Conservation (phyloP, 2,888 invertebrate genomes). For the Alentia gelatinosa region DNA sequence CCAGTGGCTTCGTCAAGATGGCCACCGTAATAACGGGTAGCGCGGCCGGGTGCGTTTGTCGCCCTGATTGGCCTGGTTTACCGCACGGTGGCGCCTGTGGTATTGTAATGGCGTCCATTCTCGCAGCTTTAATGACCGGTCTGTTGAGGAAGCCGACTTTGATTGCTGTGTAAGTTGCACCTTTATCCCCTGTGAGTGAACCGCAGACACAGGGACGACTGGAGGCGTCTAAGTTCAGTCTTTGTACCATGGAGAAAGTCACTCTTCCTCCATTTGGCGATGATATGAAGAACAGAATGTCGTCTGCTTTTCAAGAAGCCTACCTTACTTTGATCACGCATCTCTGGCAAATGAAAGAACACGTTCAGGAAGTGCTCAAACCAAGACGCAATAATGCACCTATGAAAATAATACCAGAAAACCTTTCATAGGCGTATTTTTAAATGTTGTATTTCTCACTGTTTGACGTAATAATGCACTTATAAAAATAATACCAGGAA, state of each 20-base stretch:
- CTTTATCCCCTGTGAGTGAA: neutral
- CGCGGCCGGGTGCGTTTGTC: neutral
- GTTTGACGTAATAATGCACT: no score
- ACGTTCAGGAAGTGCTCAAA: no score
- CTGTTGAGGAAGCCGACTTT: neutral
- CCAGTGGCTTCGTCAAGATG: conserved; percentile 26
- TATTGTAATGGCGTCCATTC: conserved; percentile 37
- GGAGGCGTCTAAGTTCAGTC: neutral
- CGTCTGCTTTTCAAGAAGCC: no score
- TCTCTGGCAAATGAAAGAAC: no score
- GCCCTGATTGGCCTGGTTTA: conserved; percentile 26
- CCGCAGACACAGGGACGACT: neutral
- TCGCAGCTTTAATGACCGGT: conserved; percentile 8
- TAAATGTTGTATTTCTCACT: no score
- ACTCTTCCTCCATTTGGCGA: no score
- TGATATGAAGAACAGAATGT: no score
- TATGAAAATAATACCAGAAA: no score
- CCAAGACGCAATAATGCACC: no score
- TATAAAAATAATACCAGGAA: no score
- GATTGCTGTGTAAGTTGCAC: neutral
- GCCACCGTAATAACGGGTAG: conserved; percentile 18
- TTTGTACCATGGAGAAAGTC: neutral
- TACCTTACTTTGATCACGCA: no score
- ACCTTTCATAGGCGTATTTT: no score
- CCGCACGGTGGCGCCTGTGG: neutral